These are phyloP conservation scores for Melanotaenia trifasciata DNA, from an alignment of 2,797 vertebrate species.

Conservation along the genomic window DNA sequence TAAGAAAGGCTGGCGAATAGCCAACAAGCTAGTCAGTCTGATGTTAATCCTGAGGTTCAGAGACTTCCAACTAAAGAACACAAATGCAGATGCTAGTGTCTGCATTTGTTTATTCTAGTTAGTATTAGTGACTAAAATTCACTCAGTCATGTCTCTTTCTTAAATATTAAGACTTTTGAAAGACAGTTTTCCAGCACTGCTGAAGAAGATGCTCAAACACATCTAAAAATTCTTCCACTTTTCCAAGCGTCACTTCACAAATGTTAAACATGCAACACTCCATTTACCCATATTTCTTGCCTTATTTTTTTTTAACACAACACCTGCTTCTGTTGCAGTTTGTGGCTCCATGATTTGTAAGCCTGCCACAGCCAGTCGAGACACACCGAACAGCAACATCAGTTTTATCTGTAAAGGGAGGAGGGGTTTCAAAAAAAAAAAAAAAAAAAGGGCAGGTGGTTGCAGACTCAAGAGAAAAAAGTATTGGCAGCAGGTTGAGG, in stretches of 20 bases:
- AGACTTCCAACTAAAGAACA: constrained; percentile 10
- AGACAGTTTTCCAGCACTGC: background rate
- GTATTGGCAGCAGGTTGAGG: constrained; percentile 36
- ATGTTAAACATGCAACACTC: constrained; percentile 13
- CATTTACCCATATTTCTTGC: constrained; percentile 17
- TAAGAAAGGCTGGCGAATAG: constrained; percentile 63
- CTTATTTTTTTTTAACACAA: constrained; percentile 29
- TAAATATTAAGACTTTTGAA: background rate
- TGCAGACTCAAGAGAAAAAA: constrained; percentile 45
- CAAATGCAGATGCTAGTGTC: background rate
- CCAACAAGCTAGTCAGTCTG: constrained; percentile 59
- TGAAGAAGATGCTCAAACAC: background rate
- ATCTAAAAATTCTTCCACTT: constrained; percentile 9
- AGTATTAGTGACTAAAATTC: background rate
- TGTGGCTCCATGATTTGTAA: constrained; percentile 33
- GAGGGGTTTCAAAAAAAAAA: background rate
- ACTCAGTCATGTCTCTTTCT: background rate
- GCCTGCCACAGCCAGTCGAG: constrained; percentile 21
- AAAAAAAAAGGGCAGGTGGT: constrained; percentile 49
- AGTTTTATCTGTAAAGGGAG: constrained; percentile 30
- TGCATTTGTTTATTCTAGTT: background rate
- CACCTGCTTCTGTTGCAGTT: constrained; percentile 51
- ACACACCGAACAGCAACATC: constrained; percentile 16
- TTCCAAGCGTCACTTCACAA: constrained; percentile 3
- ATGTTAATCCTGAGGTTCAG: constrained; percentile 47